Percentiles rank a stretch among this genome's conserved stretches.
phyloP scores from a whole-genome alignment of 2,113 vertebrate genomes.

The Hypanus sabinus region DNA sequence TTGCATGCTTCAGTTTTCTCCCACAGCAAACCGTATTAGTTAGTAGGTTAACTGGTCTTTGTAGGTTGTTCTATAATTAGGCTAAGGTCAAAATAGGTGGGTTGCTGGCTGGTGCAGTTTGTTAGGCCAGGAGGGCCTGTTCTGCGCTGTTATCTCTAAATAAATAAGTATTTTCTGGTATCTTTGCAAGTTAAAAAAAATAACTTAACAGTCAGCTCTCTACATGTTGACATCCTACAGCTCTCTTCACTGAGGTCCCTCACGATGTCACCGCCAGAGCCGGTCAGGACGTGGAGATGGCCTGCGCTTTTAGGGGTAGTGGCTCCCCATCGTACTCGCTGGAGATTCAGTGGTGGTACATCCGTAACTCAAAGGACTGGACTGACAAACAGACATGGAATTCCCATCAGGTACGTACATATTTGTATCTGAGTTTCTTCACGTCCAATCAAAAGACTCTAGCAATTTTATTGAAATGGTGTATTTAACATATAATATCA shows the following conservation, averaged over 20 bases:
- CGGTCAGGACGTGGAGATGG: slow-evolving; percentile 90
- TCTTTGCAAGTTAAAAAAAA: background rate
- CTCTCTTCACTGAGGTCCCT: slow-evolving; percentile 86
- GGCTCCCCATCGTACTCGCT: slow-evolving; percentile 82
- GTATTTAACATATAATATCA: too few relatives aligned
- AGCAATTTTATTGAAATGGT: background rate
- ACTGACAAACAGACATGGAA: slow-evolving; percentile 66
- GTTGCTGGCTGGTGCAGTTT: too few relatives aligned
- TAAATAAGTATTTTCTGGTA: too few relatives aligned
- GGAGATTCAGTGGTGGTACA: slow-evolving; percentile 98
- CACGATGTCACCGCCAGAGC: slow-evolving; percentile 75
- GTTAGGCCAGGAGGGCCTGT: too few relatives aligned
- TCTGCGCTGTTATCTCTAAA: too few relatives aligned
- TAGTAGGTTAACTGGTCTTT: too few relatives aligned
- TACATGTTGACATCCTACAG: slow-evolving; percentile 49
- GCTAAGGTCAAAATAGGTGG: too few relatives aligned
- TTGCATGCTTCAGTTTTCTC: too few relatives aligned
- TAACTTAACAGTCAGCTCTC: background rate
- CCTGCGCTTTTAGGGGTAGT: slow-evolving; percentile 86
- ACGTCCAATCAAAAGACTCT: too few relatives aligned
- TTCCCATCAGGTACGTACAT: slow-evolving; percentile 64
- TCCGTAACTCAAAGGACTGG: slow-evolving; percentile 70
- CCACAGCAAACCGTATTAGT: too few relatives aligned
- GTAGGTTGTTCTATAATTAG: too few relatives aligned
- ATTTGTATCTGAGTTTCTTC: background rate